Conservation (phyloP, 2,113 vertebrate genomes). For the Nibea coibor region DNA sequence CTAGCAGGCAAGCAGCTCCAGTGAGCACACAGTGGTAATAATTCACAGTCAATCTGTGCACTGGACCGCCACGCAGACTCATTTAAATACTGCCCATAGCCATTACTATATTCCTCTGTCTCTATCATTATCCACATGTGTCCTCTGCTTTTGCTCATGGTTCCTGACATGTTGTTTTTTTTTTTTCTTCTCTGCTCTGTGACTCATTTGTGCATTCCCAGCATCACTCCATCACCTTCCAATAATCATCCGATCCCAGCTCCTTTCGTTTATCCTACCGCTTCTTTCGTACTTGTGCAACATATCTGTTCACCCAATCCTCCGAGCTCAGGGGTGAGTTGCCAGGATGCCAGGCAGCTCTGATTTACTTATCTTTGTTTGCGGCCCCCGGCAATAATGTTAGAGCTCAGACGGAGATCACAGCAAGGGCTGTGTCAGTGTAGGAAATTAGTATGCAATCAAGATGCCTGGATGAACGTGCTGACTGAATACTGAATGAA, state of each 20-base stretch:
- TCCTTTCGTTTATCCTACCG: slow-evolving; percentile 1
- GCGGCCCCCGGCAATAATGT: slow-evolving; percentile 44
- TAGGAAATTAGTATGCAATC: slow-evolving; percentile 47
- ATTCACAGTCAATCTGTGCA: slow-evolving; percentile 72
- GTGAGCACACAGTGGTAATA: slow-evolving; percentile 64
- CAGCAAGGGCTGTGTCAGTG: slow-evolving; percentile 37
- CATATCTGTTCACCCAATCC: slow-evolving; percentile 26
- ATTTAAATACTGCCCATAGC: slow-evolving; percentile 78
- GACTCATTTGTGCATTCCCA: slow-evolving; percentile 34
- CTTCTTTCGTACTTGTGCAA: background rate
- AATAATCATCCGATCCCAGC: background rate
- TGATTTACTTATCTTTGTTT: slow-evolving; percentile 62
- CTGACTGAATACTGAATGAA: slow-evolving; percentile 52
- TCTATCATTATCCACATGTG: slow-evolving; percentile 49
- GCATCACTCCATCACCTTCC: slow-evolving; percentile 18
- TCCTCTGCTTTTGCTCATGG: slow-evolving; percentile 32
- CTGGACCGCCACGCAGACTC: slow-evolving; percentile 65
- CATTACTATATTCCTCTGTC: slow-evolving; percentile 50
- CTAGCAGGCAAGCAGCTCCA: slow-evolving; percentile 52
- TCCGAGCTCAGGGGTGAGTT: slow-evolving; percentile 22
- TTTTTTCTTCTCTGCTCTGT: background rate
- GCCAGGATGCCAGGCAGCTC: slow-evolving; percentile 34
- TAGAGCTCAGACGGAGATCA: slow-evolving; percentile 42
- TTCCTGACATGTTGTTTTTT: background rate
- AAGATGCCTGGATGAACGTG: slow-evolving; percentile 34